Percentiles rank a stretch among this genome's conserved stretches.
Evolutionary conservation across 2,797 vertebrate species (phyloP).

Genomic region (Falco cherrug): DNA sequence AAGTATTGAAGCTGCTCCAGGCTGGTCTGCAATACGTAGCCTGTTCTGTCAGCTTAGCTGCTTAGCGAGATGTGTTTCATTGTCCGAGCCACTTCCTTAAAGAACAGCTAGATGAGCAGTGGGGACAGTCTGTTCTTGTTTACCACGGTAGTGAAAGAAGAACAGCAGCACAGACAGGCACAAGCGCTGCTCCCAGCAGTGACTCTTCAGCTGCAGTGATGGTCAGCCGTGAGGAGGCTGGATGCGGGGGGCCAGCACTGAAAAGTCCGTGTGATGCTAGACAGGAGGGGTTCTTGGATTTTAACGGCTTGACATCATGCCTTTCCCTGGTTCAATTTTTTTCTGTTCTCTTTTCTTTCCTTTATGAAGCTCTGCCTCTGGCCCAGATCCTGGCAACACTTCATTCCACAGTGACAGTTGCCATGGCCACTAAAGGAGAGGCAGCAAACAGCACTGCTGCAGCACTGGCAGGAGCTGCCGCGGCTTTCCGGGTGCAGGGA

Average conservation of each 20-base stretch:
- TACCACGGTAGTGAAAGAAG: not conserved
- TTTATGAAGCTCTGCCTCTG: not conserved
- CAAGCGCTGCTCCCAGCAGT: fast-evolving
- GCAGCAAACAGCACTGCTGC: not conserved
- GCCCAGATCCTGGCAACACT: not conserved
- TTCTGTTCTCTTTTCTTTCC: not conserved
- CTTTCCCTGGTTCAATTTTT: not conserved
- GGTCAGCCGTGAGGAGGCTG: fast-evolving
- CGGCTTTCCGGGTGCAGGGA: fast-evolving
- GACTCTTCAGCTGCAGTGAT: not conserved
- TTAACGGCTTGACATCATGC: not conserved
- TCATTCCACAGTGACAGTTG: conserved; percentile 9
- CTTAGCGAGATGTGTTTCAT: fast-evolving
- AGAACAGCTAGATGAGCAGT: not conserved
- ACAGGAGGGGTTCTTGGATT: not conserved
- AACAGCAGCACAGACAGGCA: not conserved
- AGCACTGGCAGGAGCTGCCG: not conserved
- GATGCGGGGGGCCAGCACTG: not conserved
- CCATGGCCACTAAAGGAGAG: conserved; percentile 12
- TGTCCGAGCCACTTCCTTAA: not conserved
- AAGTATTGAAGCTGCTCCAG: not conserved
- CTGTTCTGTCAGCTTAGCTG: not conserved
- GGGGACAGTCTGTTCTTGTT: not conserved
- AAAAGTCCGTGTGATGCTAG: fast-evolving
- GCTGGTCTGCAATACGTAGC: not conserved